Evolutionary conservation across 2,888 invertebrate species (phyloP), one percentile per base, ranked within the genome.

Genomic region (Drosophila gaucha): DNA sequence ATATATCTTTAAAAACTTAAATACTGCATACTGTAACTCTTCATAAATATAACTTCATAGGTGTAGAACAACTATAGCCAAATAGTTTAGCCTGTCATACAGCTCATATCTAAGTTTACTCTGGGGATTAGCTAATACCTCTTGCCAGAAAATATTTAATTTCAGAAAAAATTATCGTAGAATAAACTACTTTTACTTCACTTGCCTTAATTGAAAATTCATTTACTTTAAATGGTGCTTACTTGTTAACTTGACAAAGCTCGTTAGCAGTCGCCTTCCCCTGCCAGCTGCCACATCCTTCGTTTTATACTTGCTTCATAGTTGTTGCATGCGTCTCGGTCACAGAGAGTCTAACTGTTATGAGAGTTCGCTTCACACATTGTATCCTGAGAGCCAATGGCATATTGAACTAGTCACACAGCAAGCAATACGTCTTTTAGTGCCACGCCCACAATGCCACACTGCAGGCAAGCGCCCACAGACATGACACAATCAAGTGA

Each of bases 401-500:
- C 26, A 60, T 49, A 43, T 36, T 24, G 41, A 49, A 30, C 50
- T 51, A 26, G 44, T 49, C 28, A 33, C 20, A 36, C 54, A 41
- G 50, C 60, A 56, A 26, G 56, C 54, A 46, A 51, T 30, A 22
- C 31, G 55, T 28, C 39, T 16, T 26, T 35, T n/a, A 22, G 18
- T 38, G 64, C 47, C 72, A 60, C 63, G 49, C 74, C 66, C 67
- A 39, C 14, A 10, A 5, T 31, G 54, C 36, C 62, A 46, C 36
- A 36, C 24, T 12, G 20, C 16, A 18, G 38, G 22, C 36, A 3
- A 44, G 41, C 63, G 63, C 58, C 43, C 55, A 44, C 44, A 62
- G 71, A 64, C 71, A 68, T 66, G 69, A 36, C 67, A 65, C 82
- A 82, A 82, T 82, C 82, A 82, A 82, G 69, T 70, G 51, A 69